Evolutionary conservation across 2,888 invertebrate genomes (phyloP).

Genomic region (Thereva nobilitata): DNA sequence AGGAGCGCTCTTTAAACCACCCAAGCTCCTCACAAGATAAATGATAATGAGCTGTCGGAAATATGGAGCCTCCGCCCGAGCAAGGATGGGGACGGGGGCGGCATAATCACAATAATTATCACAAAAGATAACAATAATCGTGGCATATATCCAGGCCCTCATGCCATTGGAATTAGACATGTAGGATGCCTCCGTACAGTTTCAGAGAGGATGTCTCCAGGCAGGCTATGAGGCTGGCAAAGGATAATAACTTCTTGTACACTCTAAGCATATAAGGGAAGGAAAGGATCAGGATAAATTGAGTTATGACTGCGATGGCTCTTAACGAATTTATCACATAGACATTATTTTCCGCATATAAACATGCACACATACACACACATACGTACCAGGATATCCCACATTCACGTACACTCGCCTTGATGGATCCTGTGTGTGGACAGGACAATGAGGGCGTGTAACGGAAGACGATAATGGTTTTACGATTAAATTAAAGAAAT

Average conservation of each 20-base stretch:
- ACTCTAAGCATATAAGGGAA: constrained; percentile 22
- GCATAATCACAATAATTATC: constrained; percentile 23
- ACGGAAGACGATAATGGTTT: too few species aligned
- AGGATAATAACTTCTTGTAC: constrained; percentile 34
- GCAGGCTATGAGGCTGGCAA: not conserved
- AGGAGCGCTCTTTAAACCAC: too few species aligned
- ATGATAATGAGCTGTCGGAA: constrained; percentile 26
- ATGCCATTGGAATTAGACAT: too few species aligned
- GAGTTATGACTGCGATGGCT: constrained; percentile 39
- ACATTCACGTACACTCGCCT: not conserved
- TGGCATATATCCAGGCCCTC: not conserved
- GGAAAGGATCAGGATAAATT: constrained; percentile 39
- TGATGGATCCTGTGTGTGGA: constrained; percentile 18
- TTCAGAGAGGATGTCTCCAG: too few species aligned
- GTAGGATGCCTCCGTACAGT: too few species aligned
- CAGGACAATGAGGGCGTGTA: not conserved
- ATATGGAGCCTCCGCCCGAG: not conserved
- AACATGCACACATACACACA: not conserved
- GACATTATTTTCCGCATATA: constrained; percentile 23
- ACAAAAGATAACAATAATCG: constrained; percentile 28
- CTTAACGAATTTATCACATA: constrained; percentile 39
- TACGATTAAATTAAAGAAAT: not conserved
- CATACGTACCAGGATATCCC: constrained; percentile 7
- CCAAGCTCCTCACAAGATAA: constrained; percentile 16
- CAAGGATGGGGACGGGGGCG: not conserved